phyloP scores from a whole-genome alignment of 37 sponge, comb jelly and placozoan species.

The Crambe crambe region DNA sequence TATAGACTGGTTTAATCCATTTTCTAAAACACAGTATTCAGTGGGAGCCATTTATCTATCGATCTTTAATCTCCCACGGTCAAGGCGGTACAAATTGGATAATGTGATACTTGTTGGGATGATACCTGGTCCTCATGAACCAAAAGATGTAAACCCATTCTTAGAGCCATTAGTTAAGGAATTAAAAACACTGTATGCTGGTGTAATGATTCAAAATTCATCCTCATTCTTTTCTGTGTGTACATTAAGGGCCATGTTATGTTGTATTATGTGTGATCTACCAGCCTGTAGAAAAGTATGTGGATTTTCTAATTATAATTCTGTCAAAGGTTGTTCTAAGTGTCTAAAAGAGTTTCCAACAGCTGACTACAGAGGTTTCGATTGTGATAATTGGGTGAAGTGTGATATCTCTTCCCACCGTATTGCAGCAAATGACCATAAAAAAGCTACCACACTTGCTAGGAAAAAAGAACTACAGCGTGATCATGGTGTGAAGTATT shows the following conservation, averaged over 20 bases:
- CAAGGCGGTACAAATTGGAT: conserved; percentile 3
- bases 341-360: conserved; percentile 25
- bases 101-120: conserved; percentile 48
- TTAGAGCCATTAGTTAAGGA: conserved; percentile 43
- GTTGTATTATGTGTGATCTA: too few species aligned
- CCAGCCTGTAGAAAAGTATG: conserved; percentile 60
- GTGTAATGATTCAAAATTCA: too few species aligned
- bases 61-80: conserved; percentile 31
- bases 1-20: conserved; percentile 56
- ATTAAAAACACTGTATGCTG: conserved; percentile 20
- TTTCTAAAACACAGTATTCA: conserved; percentile 39
- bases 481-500: conserved; percentile 1
- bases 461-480: background rate
- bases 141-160: conserved; percentile 22
- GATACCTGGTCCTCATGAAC: conserved; percentile 45
- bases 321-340: conserved; percentile 21
- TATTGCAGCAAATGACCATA: background rate
- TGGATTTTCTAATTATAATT: conserved; percentile 41
- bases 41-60: conserved; percentile 42
- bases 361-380: conserved; percentile 26
- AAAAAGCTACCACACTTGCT: background rate
- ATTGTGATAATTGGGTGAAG: background rate
- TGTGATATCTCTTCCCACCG: background rate
- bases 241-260: too few species aligned
- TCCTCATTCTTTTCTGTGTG: too few species aligned